Evolutionary conservation across 1,140 invertebrate species (phyloP).

Genomic region (Berghia stephanieae): DNA sequence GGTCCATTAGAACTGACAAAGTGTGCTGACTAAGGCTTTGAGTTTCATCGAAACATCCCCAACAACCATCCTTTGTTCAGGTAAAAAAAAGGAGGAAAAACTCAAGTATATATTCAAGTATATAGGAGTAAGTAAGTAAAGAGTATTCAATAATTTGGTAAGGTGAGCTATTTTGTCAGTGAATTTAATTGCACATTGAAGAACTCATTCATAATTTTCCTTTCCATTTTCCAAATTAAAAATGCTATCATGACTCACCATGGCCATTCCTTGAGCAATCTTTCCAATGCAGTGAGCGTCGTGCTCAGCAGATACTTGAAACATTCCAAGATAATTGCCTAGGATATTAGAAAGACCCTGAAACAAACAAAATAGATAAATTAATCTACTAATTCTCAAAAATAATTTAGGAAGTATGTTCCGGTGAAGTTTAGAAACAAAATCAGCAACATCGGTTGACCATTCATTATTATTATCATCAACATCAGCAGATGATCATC

Average conservation of each 20-base stretch:
- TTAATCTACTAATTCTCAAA: no score
- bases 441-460: no score
- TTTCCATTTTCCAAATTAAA: neutral
- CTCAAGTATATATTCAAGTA: neutral
- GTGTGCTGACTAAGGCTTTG: conserved; percentile 54
- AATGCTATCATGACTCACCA: no score
- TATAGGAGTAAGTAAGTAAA: neutral
- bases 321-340: conserved; percentile 57
- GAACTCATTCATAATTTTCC: neutral
- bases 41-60: conserved; percentile 64
- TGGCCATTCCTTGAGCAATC: conserved; percentile 62
- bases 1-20: conserved; percentile 61
- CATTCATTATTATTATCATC: no score
- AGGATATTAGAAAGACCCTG: conserved; percentile 64
- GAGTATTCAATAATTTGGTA: neutral
- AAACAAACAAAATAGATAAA: conserved; percentile 24
- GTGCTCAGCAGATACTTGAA: conserved; percentile 56
- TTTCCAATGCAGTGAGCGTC: conserved; percentile 54
- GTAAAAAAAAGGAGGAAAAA: no score
- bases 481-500: no score
- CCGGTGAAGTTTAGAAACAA: no score
- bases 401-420: no score
- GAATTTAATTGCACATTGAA: neutral
- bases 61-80: conserved; percentile 68
- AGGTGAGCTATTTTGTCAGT: no score